Percentiles rank a stretch among this genome's conserved stretches.
Evolutionary conservation across 2,113 vertebrate species (phyloP).

Genomic region (Xenopus laevis): DNA sequence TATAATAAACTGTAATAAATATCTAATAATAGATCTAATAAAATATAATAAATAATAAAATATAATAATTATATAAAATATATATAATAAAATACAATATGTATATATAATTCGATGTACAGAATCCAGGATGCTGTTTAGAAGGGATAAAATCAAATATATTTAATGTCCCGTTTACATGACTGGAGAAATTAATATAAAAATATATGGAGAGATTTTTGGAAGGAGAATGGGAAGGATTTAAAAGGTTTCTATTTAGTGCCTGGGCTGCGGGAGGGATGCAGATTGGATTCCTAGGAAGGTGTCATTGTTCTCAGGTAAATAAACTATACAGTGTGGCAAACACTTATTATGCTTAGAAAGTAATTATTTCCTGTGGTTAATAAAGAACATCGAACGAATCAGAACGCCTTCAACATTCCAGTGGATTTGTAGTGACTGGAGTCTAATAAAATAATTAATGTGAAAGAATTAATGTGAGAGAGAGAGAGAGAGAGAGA

Average conservation of each 20-base stretch:
- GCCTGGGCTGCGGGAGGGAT: neutral
- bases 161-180: too few species aligned
- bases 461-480: slow-evolving; percentile 1
- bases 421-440: slow-evolving; percentile 34
- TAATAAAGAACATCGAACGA: slow-evolving; percentile 33
- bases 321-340: slow-evolving; percentile 20
- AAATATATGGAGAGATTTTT: neutral
- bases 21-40: too few species aligned
- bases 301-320: neutral
- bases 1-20: too few species aligned
- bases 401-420: slow-evolving; percentile 29
- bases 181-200: neutral
- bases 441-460: slow-evolving; percentile 39
- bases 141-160: too few species aligned
- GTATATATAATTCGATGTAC: too few species aligned
- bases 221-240: neutral
- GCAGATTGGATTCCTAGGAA: neutral
- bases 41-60: too few species aligned
- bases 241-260: neutral
- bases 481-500: slow-evolving; percentile 13
- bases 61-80: too few species aligned
- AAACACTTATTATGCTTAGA: slow-evolving; percentile 27
- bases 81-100: too few species aligned
- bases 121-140: too few species aligned
- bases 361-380: slow-evolving; percentile 42